Evolutionary conservation across 2,888 invertebrate genomes (phyloP).

Genomic region (Dryadula phaetusa): DNA sequence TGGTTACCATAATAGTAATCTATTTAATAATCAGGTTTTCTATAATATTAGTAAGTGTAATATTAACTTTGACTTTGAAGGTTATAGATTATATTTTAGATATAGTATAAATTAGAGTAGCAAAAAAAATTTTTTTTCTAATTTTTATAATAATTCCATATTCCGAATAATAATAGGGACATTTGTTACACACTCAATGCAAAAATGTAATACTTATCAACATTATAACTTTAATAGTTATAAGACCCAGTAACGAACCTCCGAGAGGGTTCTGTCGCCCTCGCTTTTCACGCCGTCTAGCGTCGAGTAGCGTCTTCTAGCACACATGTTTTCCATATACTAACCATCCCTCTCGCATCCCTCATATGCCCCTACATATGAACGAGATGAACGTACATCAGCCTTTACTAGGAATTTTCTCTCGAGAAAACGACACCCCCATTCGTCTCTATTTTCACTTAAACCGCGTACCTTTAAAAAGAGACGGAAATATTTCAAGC

Average conservation of each 20-base stretch:
- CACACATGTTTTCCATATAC: slow-evolving; percentile 52
- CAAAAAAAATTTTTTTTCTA: no score
- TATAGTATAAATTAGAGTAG: no score
- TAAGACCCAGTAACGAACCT: slow-evolving; percentile 39
- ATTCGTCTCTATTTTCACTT: slow-evolving; percentile 75
- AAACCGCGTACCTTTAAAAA: slow-evolving; percentile 61
- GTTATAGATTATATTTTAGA: no score
- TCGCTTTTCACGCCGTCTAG: slow-evolving; percentile 71
- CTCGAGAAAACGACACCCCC: slow-evolving; percentile 77
- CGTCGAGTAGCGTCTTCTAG: slow-evolving; percentile 74
- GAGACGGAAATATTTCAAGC: slow-evolving; percentile 62
- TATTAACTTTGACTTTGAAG: no score
- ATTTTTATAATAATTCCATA: no score
- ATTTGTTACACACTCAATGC: neutral
- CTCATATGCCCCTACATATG: slow-evolving; percentile 75
- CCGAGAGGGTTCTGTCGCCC: slow-evolving; percentile 42
- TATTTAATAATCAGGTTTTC: no score
- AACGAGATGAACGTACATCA: slow-evolving; percentile 76
- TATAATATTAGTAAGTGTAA: no score
- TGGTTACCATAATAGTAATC: no score
- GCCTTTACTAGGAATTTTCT: slow-evolving; percentile 67
- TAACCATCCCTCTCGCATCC: slow-evolving; percentile 75
- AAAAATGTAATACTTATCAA: neutral
- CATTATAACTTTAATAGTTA: neutral
- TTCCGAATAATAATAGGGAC: neutral